These are phyloP conservation scores for Drepana falcataria DNA, from an alignment of 2,888 invertebrate genomes.

Conservation along the genomic window DNA sequence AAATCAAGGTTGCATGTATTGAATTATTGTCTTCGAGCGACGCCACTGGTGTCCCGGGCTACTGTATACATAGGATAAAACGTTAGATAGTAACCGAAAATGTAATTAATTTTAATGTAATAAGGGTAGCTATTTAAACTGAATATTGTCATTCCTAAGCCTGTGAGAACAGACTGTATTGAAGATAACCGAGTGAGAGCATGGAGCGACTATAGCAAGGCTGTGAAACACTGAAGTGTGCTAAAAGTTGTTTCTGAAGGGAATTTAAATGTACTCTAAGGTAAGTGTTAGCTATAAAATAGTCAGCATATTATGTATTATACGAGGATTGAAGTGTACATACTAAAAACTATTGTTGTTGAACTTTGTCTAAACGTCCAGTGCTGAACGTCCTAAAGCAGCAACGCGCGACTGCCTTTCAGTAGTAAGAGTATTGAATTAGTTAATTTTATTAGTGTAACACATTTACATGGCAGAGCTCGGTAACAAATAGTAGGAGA, in stretches of 20 bases:
- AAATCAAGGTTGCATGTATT: not conserved
- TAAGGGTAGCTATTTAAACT: slow-evolving; percentile 46
- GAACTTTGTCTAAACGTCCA: slow-evolving; percentile 58
- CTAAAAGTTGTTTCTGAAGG: slow-evolving; percentile 49
- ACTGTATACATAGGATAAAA: not conserved
- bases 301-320: slow-evolving; percentile 3
- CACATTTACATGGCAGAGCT: slow-evolving; percentile 47
- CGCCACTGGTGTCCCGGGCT: not conserved
- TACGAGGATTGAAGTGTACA: slow-evolving; percentile 14
- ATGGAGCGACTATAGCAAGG: slow-evolving; percentile 71
- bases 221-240: slow-evolving; percentile 69
- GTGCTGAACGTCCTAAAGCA: slow-evolving; percentile 52
- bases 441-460: slow-evolving; percentile 39
- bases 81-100: slow-evolving; percentile 3
- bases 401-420: slow-evolving; percentile 46
- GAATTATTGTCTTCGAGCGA: not conserved
- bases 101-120: slow-evolving; percentile 22
- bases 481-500: slow-evolving; percentile 75
- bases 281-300: slow-evolving; percentile 7
- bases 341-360: slow-evolving; percentile 31
- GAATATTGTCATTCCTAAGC: slow-evolving; percentile 65
- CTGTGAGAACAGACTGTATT: slow-evolving; percentile 53
- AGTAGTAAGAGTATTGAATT: slow-evolving; percentile 34
- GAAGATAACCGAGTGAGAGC: slow-evolving; percentile 55
- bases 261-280: slow-evolving; percentile 11